Evolutionary conservation across 2,113 vertebrate genomes (phyloP).

Genomic region (Mobula birostris): DNA sequence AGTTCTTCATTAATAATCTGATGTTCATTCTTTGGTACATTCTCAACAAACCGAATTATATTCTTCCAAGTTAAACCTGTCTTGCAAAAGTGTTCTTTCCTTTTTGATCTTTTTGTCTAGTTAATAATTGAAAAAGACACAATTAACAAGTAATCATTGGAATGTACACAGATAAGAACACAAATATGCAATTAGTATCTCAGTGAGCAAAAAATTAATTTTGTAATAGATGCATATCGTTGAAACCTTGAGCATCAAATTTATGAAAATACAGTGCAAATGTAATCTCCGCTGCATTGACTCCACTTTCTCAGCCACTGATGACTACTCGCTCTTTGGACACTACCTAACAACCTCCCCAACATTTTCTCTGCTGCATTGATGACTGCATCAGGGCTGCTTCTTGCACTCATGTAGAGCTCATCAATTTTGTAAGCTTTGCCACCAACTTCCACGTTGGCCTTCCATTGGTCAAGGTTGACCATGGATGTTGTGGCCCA

Average conservation of each 20-base stretch:
- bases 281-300: too few species aligned
- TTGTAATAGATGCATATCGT: background rate
- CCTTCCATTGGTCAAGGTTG: too few species aligned
- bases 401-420: too few species aligned
- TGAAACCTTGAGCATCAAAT: background rate
- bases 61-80: conserved; percentile 84
- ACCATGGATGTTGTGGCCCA: too few species aligned
- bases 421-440: too few species aligned
- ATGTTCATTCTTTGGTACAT: conserved; percentile 68
- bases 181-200: background rate
- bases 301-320: too few species aligned
- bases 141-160: conserved; percentile 35
- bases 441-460: too few species aligned
- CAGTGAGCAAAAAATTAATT: background rate
- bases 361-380: too few species aligned
- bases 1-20: conserved; percentile 69
- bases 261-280: background rate
- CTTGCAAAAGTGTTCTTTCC: conserved; percentile 66
- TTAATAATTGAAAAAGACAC: conserved; percentile 39
- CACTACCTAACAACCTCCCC: too few species aligned
- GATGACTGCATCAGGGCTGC: too few species aligned
- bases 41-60: conserved; percentile 77
- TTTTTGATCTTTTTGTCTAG: conserved; percentile 77
- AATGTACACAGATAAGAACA: background rate
- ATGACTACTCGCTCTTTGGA: too few species aligned